These are phyloP conservation scores for Cydia pomonella DNA, from an alignment of 1,140 invertebrate genomes.

Conservation along the genomic window DNA sequence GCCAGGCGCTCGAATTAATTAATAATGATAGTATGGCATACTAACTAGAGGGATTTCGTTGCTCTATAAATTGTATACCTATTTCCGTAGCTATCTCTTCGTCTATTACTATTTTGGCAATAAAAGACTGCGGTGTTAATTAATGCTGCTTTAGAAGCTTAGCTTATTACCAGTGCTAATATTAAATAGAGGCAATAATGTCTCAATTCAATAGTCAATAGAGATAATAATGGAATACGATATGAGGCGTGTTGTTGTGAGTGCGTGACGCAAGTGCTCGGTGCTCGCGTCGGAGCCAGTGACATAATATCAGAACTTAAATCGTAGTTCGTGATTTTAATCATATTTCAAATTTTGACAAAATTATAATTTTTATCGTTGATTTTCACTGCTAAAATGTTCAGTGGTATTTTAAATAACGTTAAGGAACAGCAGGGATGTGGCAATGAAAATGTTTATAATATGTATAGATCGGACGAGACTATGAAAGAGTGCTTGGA, in stretches of 20 bases:
- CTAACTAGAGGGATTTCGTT: too few relatives aligned
- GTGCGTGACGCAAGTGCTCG: neutral
- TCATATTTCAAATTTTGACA: neutral
- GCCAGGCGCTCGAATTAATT: too few relatives aligned
- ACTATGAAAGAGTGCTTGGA: constrained; percentile 41
- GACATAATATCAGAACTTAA: constrained; percentile 15
- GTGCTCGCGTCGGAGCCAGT: neutral
- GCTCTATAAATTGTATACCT: too few relatives aligned
- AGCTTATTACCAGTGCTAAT: constrained; percentile 16
- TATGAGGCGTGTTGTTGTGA: neutral
- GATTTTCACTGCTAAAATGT: constrained; percentile 16
- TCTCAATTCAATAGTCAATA: neutral
- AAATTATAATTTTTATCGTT: constrained; percentile 1
- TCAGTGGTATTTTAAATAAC: constrained; percentile 46
- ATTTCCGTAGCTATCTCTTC: too few relatives aligned
- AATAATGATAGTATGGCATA: too few relatives aligned
- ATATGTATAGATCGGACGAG: constrained; percentile 37
- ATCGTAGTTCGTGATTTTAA: constrained; percentile 7
- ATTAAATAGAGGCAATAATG: neutral
- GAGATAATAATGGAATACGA: neutral
- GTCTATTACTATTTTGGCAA: constrained; percentile 9
- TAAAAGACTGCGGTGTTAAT: constrained; percentile 15
- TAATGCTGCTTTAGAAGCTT: neutral
- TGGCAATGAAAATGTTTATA: constrained; percentile 49
- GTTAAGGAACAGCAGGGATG: constrained; percentile 44